Evolutionary conservation across 2,113 vertebrate genomes (phyloP).

Genomic region (Xiphophorus couchianus): DNA sequence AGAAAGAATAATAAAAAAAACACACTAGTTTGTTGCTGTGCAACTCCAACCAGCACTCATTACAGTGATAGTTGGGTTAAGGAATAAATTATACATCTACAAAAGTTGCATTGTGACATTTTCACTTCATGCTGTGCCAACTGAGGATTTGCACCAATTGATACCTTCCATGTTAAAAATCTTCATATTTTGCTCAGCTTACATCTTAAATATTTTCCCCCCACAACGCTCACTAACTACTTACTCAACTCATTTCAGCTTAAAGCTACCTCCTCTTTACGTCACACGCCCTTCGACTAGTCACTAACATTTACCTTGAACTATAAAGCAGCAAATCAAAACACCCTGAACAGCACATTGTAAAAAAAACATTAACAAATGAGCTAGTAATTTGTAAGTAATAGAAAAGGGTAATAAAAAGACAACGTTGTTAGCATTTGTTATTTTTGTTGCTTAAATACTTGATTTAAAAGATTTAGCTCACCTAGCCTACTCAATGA

Average conservation of each 20-base stretch:
- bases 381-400: not conserved
- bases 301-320: conserved; percentile 3
- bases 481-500: no score
- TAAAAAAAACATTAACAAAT: not conserved
- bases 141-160: not conserved
- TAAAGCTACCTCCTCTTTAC: not conserved
- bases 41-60: not conserved
- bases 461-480: not conserved
- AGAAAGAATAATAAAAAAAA: no score
- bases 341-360: not conserved
- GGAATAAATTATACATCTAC: not conserved
- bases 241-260: conserved; percentile 34
- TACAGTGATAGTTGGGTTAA: not conserved
- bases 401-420: not conserved
- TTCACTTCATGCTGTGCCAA: no score
- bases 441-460: not conserved
- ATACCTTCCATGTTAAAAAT: not conserved
- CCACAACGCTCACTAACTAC: conserved; percentile 18
- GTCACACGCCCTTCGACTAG: not conserved
- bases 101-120: no score
- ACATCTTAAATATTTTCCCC: not conserved
- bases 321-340: conserved; percentile 13
- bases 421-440: not conserved
- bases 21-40: not conserved
- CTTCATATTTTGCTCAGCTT: not conserved